phyloP scores from a whole-genome alignment of 2,888 invertebrate species.

The Meghimatium bilineatum region DNA sequence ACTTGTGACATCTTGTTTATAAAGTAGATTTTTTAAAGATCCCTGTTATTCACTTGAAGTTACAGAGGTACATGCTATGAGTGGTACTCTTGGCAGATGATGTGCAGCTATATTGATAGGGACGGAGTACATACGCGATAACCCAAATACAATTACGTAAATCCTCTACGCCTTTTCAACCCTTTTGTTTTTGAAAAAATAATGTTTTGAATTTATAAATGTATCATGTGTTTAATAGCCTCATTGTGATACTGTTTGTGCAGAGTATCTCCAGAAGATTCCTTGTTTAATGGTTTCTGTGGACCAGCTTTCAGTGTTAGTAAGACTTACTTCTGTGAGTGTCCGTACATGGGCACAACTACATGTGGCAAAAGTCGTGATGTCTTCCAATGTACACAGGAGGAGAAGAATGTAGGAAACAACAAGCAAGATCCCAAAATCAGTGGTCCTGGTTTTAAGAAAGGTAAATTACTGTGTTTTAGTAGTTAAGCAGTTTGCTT shows the following conservation, averaged over 20 bases:
- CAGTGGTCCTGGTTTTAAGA: neutral
- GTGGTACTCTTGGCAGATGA: no score
- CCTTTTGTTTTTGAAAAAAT: no score
- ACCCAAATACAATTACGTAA: no score
- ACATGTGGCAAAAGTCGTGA: slow-evolving; percentile 50
- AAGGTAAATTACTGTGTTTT: neutral
- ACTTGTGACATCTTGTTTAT: no score
- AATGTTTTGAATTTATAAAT: no score
- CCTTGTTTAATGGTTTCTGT: slow-evolving; percentile 57
- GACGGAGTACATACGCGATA: no score
- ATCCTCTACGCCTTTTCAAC: no score
- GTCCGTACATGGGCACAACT: slow-evolving; percentile 42
- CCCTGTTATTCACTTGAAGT: no score
- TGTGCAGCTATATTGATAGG: no score
- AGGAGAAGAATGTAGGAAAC: neutral
- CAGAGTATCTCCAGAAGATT: slow-evolving; percentile 55
- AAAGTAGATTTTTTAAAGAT: no score
- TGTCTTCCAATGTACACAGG: slow-evolving; percentile 51
- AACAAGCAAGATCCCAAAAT: neutral
- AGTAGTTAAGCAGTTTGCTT: no score
- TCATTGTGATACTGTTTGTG: neutral
- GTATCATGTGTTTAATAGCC: neutral
- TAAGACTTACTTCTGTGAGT: slow-evolving; percentile 53
- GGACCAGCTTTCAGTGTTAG: slow-evolving; percentile 28
- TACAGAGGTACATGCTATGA: no score